A percentile compares a stretch with the other conserved stretches of the same genome.
These are phyloP conservation scores for Gambusia yucatana DNA, from an alignment of 2,797 vertebrate genomes.

Conservation along the genomic window DNA sequence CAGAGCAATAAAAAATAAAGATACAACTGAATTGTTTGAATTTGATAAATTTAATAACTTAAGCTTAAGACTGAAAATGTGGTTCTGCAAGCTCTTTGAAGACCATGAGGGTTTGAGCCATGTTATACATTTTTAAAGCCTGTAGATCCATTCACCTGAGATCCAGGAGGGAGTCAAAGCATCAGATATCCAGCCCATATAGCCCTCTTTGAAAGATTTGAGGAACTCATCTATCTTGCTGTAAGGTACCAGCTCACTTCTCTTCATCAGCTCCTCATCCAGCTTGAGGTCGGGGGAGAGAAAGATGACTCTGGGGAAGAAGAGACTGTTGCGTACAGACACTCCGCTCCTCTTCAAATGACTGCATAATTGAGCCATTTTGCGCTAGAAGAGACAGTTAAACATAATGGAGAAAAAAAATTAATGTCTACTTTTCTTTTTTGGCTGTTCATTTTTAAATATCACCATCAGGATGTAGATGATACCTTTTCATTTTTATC, in stretches of 20 bases:
- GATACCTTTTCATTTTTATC: not conserved
- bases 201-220: conserved; percentile 75
- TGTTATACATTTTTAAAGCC: not conserved
- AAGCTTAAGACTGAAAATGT: not conserved
- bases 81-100: not conserved
- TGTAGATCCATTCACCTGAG: conserved; percentile 68
- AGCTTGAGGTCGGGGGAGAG: conserved; percentile 77
- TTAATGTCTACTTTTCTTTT: not conserved
- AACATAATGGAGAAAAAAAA: not conserved
- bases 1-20: conserved; percentile 7
- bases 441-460: not conserved
- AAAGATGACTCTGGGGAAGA: conserved; percentile 78
- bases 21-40: not conserved
- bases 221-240: conserved; percentile 74
- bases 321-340: conserved; percentile 64
- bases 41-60: not conserved
- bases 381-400: conserved; percentile 64
- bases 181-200: conserved; percentile 77
- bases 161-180: conserved; percentile 81
- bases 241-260: conserved; percentile 75
- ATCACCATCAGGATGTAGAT: not conserved
- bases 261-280: conserved; percentile 73
- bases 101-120: not conserved
- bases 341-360: conserved; percentile 76
- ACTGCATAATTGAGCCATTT: conserved; percentile 70